These are phyloP conservation scores for Heliornis fulica DNA, from an alignment of 2,113 vertebrate species.

Conservation along the genomic window DNA sequence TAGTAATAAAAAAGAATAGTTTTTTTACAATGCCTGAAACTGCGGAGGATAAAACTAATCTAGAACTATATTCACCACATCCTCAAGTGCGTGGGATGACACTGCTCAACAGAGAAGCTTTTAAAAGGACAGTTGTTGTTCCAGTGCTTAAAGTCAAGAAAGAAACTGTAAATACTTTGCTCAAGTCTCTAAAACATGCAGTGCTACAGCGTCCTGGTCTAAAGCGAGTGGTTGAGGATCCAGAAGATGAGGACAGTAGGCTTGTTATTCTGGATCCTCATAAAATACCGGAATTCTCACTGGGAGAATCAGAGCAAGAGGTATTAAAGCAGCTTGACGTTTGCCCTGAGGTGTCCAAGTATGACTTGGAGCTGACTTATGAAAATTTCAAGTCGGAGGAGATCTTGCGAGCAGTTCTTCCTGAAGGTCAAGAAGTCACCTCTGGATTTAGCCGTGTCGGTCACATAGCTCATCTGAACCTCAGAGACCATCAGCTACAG, in stretches of 20 bases:
- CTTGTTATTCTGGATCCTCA: constrained; percentile 87
- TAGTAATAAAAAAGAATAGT: background rate
- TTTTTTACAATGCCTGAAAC: constrained; percentile 69
- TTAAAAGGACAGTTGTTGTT: constrained; percentile 82
- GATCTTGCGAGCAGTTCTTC: constrained; percentile 90
- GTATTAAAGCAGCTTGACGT: constrained; percentile 77
- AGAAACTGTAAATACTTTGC: constrained; percentile 74
- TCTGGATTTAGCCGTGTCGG: constrained; percentile 92
- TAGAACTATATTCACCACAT: constrained; percentile 79
- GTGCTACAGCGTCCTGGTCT: constrained; percentile 84
- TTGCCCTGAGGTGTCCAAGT: constrained; percentile 71
- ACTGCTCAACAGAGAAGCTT: constrained; percentile 84
- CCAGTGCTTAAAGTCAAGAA: constrained; percentile 86
- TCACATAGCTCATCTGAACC: constrained; percentile 94
- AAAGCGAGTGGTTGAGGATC: constrained; percentile 85
- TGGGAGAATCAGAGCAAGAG: constrained; percentile 77
- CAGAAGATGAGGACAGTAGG: constrained; percentile 68
- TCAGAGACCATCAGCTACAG: constrained; percentile 91
- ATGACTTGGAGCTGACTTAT: constrained; percentile 84
- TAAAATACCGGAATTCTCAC: constrained; percentile 70
- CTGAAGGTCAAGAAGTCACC: constrained; percentile 89
- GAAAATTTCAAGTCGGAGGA: constrained; percentile 93
- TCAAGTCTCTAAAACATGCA: constrained; percentile 81
- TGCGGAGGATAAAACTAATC: constrained; percentile 29
- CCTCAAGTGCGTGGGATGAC: constrained; percentile 89